Evolutionary conservation across 2,797 vertebrate genomes (phyloP).

Genomic region (Hydrophis major): DNA sequence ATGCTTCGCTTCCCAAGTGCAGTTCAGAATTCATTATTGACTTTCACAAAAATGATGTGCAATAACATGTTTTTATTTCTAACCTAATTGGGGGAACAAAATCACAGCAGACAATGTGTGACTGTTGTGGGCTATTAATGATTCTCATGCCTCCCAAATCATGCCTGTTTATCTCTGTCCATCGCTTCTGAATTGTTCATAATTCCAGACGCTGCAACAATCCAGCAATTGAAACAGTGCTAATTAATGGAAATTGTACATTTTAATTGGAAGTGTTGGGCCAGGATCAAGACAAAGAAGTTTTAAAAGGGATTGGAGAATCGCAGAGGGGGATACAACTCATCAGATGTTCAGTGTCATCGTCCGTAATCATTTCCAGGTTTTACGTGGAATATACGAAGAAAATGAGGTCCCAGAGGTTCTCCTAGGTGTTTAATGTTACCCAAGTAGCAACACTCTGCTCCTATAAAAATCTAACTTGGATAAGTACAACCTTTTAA

Average conservation of each 20-base stretch:
- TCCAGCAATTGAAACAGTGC: not conserved
- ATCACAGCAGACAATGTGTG: not conserved
- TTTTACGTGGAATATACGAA: not conserved
- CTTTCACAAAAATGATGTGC: not conserved
- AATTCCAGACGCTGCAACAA: not conserved
- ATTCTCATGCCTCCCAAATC: not conserved
- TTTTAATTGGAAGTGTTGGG: not conserved
- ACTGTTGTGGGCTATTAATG: not conserved
- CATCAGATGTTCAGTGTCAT: too few relatives aligned
- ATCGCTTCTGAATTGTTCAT: not conserved
- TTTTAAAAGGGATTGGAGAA: not conserved
- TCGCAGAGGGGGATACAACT: not conserved
- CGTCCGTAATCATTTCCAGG: not conserved
- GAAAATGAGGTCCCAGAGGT: not conserved
- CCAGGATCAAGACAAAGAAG: not conserved
- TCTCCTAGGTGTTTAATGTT: not conserved
- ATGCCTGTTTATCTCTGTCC: not conserved
- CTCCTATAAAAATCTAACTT: not conserved
- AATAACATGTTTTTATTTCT: not conserved
- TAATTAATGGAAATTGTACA: not conserved
- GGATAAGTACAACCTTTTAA: not conserved
- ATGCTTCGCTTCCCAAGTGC: not conserved
- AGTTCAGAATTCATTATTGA: not conserved
- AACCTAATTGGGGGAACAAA: not conserved
- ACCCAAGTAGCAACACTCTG: not conserved